Evolutionary conservation across 2,888 invertebrate genomes (phyloP), one percentile per base, ranked within the genome.

Genomic region (Caenorhabditis sp.): DNA sequence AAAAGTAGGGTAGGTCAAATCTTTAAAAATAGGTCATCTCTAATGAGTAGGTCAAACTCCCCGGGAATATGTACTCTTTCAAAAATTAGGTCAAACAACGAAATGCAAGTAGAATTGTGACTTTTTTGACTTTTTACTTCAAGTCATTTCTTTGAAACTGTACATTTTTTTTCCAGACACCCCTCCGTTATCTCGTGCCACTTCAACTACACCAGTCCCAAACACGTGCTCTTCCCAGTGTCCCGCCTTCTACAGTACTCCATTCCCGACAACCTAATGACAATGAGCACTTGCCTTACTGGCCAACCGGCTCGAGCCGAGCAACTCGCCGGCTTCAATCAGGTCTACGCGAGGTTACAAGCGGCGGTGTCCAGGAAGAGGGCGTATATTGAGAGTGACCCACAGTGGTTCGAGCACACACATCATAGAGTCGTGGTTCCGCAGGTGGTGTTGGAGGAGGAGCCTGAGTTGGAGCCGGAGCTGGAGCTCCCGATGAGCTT

Each of bases 171-270:
- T 72, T 72, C 19, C 84, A 91, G 91, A 74, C 91, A 91, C 79
- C 88, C 88, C 8, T 85, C 88, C n/a, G 80, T 92, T 1, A 80
- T 91, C 35, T 91, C 91, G 8, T 84, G 87, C 16, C 89, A 90
- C 22, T 92, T 92, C 85, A 70, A 83, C 56, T 91, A 90, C 82
- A 89, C 92, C 10, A 85, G 86, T 16, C 74, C 86, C 24, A 79
- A 84, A 38, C 85, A 84, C 69, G 86, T 89, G 0, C 80, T 92
- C 24, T 90, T 87, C 68, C 86, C 90, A 6, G 75, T 92, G 1
- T 81, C 85, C 14, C 89, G 89, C 8, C 80, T 88, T 10, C 85
- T 92, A 12, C 91, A 91, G 75, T 92, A 90, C 80, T 82, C 90
- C 19, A 79, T 92, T 19, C 91, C 92, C 1, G 89, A 90, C 35